Percentiles rank a stretch among this genome's conserved stretches.
Evolutionary conservation across 2,888 invertebrate species (phyloP).

Genomic region (Loripinus fragilis): DNA sequence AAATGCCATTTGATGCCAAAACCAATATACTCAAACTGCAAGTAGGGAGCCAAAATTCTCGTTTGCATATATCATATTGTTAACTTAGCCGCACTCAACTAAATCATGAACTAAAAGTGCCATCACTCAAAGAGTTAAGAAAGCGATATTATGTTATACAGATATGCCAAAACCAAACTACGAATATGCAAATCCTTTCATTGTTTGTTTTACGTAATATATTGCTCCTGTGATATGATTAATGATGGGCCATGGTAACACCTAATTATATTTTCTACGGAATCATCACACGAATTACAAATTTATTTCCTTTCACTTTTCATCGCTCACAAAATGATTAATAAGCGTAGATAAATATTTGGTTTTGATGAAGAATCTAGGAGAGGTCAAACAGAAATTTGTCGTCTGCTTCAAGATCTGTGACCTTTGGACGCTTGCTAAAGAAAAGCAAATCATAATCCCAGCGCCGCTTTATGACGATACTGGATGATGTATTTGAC

Average conservation of each 20-base stretch:
- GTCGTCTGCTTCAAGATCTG: slow-evolving; percentile 15
- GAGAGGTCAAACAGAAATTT: slow-evolving; percentile 16
- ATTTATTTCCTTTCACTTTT: slow-evolving; percentile 27
- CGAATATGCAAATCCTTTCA: too few relatives aligned
- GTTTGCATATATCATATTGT: too few relatives aligned
- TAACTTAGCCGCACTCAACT: too few relatives aligned
- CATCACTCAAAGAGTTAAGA: too few relatives aligned
- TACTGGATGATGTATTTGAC: slow-evolving; percentile 45
- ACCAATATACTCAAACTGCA: too few relatives aligned
- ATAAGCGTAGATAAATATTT: slow-evolving; percentile 69
- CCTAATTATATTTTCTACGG: slow-evolving; percentile 18
- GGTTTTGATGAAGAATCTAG: slow-evolving; percentile 17
- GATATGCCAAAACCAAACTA: too few relatives aligned
- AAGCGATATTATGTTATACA: too few relatives aligned
- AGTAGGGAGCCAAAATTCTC: too few relatives aligned
- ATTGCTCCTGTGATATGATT: slow-evolving; percentile 9
- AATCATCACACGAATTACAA: slow-evolving; percentile 12
- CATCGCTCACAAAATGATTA: slow-evolving; percentile 55
- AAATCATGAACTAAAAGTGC: too few relatives aligned
- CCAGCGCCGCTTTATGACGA: slow-evolving; percentile 2
- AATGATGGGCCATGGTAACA: slow-evolving; percentile 4
- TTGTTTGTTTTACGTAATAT: not conserved
- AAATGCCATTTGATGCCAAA: too few relatives aligned
- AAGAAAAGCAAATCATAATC: slow-evolving; percentile 32
- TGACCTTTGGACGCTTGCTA: slow-evolving; percentile 19